These are phyloP conservation scores for Oscheius onirici DNA, from an alignment of 2,888 invertebrate species.

Conservation along the genomic window DNA sequence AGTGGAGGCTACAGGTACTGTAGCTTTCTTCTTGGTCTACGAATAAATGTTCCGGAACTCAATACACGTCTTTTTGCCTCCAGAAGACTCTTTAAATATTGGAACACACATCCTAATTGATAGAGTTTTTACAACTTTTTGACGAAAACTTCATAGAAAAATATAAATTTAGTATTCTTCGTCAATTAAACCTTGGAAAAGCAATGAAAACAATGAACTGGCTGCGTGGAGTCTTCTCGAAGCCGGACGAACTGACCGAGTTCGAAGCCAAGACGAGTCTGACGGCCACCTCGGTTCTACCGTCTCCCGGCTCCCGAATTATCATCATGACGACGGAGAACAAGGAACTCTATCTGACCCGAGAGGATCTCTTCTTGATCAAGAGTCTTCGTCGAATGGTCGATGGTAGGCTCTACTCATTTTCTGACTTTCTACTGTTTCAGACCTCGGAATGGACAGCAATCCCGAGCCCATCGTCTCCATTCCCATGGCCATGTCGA, in stretches of 20 bases:
- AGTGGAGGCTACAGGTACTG: no score
- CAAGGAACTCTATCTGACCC: slow-evolving; percentile 8
- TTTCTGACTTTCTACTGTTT: not conserved
- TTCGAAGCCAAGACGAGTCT: not conserved
- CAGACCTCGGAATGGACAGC: slow-evolving; percentile 2
- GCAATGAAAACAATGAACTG: not conserved
- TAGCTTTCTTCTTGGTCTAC: no score
- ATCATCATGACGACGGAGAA: not conserved
- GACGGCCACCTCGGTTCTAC: not conserved
- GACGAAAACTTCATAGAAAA: no score
- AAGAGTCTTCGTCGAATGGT: slow-evolving; percentile 15
- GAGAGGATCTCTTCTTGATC: not conserved
- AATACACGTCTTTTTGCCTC: not conserved
- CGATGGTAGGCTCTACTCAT: not conserved
- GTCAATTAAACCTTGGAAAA: no score
- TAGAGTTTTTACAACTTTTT: no score
- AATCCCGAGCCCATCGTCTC: not conserved
- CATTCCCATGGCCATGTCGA: not conserved
- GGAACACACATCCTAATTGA: no score
- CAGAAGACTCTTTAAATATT: no score
- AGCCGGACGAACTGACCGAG: not conserved
- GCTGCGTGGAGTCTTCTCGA: slow-evolving; percentile 6
- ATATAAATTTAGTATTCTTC: no score
- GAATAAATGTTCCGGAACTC: no score
- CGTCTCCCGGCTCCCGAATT: slow-evolving; percentile 10